Percentiles rank a stretch among this genome's conserved stretches.
phyloP scores from a whole-genome alignment of 2,888 invertebrate species.

The Oligia strigilis region DNA sequence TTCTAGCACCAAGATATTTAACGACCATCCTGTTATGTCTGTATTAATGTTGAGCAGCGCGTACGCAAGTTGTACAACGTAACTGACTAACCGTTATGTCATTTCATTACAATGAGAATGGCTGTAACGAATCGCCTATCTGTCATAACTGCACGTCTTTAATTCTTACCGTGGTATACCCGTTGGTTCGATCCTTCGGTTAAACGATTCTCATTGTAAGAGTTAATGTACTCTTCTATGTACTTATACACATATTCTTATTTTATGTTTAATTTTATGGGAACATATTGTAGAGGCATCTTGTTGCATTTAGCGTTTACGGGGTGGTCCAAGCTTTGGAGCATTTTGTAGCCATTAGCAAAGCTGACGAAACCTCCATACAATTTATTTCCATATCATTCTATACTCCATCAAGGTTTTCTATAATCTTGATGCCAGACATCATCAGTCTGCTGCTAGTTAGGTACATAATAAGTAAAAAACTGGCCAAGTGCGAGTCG shows the following conservation, averaged over 20 bases:
- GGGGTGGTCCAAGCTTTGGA: conserved; percentile 14
- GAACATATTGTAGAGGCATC: conserved; percentile 10
- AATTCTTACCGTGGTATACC: conserved; percentile 46
- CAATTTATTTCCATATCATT: neutral
- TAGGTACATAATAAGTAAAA: too few relatives aligned
- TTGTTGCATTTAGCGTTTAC: conserved; percentile 34
- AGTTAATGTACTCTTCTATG: conserved; percentile 31
- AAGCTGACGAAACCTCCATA: neutral
- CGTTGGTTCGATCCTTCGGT: conserved; percentile 30
- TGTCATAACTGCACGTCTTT: conserved; percentile 60
- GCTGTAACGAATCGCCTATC: conserved; percentile 48
- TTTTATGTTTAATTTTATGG: conserved; percentile 43
- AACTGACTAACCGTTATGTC: conserved; percentile 49
- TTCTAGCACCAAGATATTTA: conserved; percentile 9
- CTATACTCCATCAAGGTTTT: neutral
- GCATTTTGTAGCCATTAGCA: neutral
- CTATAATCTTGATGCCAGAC: too few relatives aligned
- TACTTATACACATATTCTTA: conserved; percentile 20
- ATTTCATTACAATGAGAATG: conserved; percentile 60
- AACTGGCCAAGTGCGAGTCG: too few relatives aligned
- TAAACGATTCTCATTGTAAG: conserved; percentile 51
- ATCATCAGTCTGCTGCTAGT: too few relatives aligned
- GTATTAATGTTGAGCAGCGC: conserved; percentile 23
- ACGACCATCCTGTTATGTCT: conserved; percentile 31
- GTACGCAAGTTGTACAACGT: conserved; percentile 33